Percentiles rank a stretch among this genome's conserved stretches.
These are phyloP conservation scores for Setipinna tenuifilis DNA, from an alignment of 2,797 vertebrate species.

Conservation along the genomic window DNA sequence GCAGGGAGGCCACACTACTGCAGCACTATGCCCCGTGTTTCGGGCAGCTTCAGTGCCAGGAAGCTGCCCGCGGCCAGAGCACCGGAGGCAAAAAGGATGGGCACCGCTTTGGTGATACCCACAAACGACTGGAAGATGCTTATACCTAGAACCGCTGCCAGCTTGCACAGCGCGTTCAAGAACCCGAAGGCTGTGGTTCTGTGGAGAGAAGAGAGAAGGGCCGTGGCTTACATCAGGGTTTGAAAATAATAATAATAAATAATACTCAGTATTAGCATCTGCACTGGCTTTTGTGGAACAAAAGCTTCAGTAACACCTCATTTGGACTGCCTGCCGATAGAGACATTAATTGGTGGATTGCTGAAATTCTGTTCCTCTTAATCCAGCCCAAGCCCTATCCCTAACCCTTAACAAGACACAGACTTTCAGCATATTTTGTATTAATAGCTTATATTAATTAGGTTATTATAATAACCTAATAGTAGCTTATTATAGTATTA, in stretches of 20 bases:
- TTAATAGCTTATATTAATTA: no score
- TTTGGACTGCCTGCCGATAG: no score
- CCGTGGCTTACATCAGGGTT: neutral
- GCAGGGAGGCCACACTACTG: conserved; percentile 74
- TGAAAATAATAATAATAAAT: no score
- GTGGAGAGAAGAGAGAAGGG: conserved; percentile 37
- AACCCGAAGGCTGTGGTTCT: conserved; percentile 96
- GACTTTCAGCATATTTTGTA: no score
- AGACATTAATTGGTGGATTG: no score
- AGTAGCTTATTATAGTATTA: no score
- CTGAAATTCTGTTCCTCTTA: no score
- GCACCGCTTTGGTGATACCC: conserved; percentile 94
- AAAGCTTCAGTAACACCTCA: no score
- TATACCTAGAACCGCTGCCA: conserved; percentile 93
- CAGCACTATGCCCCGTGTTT: conserved; percentile 93
- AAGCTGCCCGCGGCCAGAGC: conserved; percentile 91
- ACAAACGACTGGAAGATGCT: conserved; percentile 98
- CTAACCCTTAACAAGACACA: no score
- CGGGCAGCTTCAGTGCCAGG: conserved; percentile 91
- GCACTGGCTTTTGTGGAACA: no score
- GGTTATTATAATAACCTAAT: no score
- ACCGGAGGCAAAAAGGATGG: conserved; percentile 91
- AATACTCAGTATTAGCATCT: neutral
- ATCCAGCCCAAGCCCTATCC: no score
- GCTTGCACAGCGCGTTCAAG: conserved; percentile 93